phyloP scores from a whole-genome alignment of 2,797 vertebrate genomes.

The Sebastes nivosus region DNA sequence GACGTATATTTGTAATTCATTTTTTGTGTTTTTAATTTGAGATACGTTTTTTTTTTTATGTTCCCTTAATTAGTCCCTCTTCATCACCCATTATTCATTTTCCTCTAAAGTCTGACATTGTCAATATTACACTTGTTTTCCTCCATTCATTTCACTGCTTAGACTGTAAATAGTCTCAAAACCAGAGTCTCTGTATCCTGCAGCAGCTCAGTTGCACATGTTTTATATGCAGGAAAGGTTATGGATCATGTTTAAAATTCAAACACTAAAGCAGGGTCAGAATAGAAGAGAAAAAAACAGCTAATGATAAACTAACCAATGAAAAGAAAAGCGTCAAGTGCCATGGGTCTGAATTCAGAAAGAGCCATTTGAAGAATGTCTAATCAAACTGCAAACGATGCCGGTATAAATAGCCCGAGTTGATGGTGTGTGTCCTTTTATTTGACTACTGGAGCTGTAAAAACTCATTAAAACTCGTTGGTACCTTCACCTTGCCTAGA shows the following conservation, averaged over 20 bases:
- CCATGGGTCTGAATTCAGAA: background rate
- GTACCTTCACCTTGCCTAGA: background rate
- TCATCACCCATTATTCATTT: background rate
- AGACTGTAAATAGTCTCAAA: background rate
- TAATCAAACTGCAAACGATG: slow-evolving; percentile 1
- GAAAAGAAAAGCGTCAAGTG: background rate
- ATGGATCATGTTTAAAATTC: background rate
- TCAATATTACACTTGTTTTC: background rate
- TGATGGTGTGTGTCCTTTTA: slow-evolving; percentile 18
- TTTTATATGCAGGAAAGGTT: background rate
- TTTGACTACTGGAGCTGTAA: slow-evolving; percentile 6
- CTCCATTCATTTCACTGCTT: background rate
- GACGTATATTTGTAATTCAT: background rate
- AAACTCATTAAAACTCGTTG: slow-evolving; percentile 20
- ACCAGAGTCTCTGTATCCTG: background rate
- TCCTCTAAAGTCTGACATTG: background rate
- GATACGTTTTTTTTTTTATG: background rate
- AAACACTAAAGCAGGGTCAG: background rate
- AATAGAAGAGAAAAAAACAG: background rate
- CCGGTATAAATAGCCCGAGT: slow-evolving; percentile 10
- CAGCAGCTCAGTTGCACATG: background rate
- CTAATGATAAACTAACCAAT: background rate
- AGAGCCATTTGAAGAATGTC: background rate
- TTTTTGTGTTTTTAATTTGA: background rate
- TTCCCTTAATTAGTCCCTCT: background rate